These are phyloP conservation scores for Orius laevigatus DNA, from an alignment of 1,140 invertebrate genomes.

Conservation along the genomic window DNA sequence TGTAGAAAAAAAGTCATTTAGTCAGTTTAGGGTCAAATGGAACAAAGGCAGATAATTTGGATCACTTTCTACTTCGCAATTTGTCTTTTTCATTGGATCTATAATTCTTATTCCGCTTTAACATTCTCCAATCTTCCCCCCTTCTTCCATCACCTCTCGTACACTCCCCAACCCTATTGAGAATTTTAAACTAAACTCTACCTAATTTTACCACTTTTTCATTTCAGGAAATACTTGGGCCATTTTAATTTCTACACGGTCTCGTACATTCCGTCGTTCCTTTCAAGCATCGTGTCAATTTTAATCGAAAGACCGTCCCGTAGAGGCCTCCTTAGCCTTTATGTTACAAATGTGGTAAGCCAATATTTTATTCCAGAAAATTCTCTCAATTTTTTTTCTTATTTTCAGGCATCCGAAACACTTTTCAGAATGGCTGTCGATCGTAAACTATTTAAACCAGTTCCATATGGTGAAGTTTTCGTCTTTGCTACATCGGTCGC, in stretches of 20 bases:
- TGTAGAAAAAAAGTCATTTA: background rate
- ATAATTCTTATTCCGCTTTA: background rate
- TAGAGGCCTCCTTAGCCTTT: conserved; percentile 49
- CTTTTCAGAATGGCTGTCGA: conserved; percentile 53
- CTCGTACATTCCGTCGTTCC: conserved; percentile 51
- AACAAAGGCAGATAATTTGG: background rate
- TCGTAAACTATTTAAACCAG: conserved; percentile 38
- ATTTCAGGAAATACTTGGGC: conserved; percentile 43
- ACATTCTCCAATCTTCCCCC: background rate
- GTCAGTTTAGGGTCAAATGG: background rate
- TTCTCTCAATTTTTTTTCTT: conserved; percentile 13
- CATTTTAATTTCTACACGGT: conserved; percentile 49
- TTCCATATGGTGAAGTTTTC: conserved; percentile 45
- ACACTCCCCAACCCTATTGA: background rate
- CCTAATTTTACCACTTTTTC: no score
- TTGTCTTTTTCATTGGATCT: background rate
- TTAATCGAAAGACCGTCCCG: conserved; percentile 55
- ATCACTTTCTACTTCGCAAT: background rate
- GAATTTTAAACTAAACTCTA: no score
- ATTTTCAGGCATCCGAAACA: conserved; percentile 51
- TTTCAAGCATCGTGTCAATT: conserved; percentile 53
- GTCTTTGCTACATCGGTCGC: conserved; percentile 45
- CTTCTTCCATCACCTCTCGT: no score
- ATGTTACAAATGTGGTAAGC: conserved; percentile 64
- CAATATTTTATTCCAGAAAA: background rate